Evolutionary conservation across 2,113 vertebrate species (phyloP), one percentile per base, ranked within the genome.

Genomic region (Elaphurus davidianus): DNA sequence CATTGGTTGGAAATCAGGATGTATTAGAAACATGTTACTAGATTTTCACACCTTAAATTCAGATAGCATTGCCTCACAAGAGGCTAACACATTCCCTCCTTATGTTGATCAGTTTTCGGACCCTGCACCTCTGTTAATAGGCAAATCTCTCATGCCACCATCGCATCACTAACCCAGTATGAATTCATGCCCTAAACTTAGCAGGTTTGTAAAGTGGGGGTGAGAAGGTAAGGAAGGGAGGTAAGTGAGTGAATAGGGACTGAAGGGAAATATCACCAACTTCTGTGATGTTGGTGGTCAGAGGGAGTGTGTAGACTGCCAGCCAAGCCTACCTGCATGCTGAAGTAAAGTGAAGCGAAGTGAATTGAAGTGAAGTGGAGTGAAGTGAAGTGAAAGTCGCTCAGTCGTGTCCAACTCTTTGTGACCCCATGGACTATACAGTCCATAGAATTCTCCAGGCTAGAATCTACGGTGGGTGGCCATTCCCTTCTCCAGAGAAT

Each of bases 211-310:
- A 13, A 60, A 19, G 30, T 14, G 6, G 74, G 17, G 19, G 64
- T 64, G 36, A 36, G 2, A 28, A 11, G 87, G 52, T 14, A 43
- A 86, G 28, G 67, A 6, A 92, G 47, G 13, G 2, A 47, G 21
- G 28, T 7, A 0, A 15, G 7, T 36, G 15, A 28, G 8, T 93
- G 54, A 76, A 4, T 50, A 76, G 57, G 52, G 33, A 23, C 30
- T 0, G 0, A 30, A 71, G 3, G 74, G 15, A 59, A 45, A 60
- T 2, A 11, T 3, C 62, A 10, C 28, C 21, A 27, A 0, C 5
- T 47, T 82, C 36, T 28, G 1, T 0, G 1, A 9, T 0, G 2
- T 4, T 17, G 33, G 13, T 47, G 16, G 17, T 1, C 36, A 5
- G 6, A 23, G 27, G 78, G 14, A 11, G 3, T 3, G 1, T 7